Evolutionary conservation across 2,113 vertebrate species (phyloP).

Genomic region (Mystacornis crossleyi): DNA sequence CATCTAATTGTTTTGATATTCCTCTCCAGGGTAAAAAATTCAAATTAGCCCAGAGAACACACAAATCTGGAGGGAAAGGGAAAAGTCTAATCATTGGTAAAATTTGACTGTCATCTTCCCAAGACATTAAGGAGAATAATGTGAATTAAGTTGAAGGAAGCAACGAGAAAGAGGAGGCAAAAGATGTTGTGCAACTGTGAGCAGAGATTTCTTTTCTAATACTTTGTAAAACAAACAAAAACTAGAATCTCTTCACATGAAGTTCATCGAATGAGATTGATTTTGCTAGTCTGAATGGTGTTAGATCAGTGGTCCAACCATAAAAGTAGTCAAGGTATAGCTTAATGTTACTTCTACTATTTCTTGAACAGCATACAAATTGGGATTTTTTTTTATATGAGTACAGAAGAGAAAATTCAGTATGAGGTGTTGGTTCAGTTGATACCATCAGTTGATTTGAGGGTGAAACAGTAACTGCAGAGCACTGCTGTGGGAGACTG

Average conservation of each 20-base stretch:
- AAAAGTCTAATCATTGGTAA: not conserved
- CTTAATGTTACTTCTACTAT: not conserved
- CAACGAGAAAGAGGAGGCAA: not conserved
- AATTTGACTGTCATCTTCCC: conserved; percentile 2
- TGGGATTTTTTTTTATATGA: not conserved
- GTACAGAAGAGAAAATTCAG: not conserved
- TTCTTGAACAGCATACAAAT: not conserved
- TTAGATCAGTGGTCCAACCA: not conserved
- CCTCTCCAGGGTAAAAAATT: conserved; percentile 12
- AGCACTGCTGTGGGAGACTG: not conserved
- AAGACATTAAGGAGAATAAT: not conserved
- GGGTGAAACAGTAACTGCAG: not conserved
- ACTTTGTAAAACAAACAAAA: not conserved
- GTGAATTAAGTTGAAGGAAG: not conserved
- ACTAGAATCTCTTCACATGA: not conserved
- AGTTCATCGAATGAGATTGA: not conserved
- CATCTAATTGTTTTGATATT: not conserved
- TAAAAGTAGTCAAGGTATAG: not conserved
- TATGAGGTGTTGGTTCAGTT: not conserved
- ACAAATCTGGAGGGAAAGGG: not conserved
- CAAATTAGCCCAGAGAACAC: not conserved
- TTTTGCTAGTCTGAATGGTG: not conserved
- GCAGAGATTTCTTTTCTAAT: not conserved
- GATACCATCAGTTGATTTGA: not conserved
- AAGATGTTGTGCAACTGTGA: not conserved